Conservation (phyloP, 2,888 invertebrate genomes). For the Limnephilus lunatus region DNA sequence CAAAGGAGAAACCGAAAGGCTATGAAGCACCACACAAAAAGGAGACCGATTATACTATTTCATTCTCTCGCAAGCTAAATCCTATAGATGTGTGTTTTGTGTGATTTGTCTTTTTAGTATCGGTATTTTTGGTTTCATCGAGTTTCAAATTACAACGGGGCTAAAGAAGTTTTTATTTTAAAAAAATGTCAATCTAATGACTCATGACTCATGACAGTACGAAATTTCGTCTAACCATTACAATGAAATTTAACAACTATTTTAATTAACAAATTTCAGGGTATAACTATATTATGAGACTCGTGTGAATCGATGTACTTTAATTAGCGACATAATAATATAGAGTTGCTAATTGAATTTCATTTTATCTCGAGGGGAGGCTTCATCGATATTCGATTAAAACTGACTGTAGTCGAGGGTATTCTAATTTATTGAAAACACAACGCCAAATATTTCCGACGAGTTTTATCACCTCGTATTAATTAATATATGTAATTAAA, state of each 20-base stretch:
- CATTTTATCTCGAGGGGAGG: neutral
- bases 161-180: too few species aligned
- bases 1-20: too few species aligned
- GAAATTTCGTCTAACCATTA: neutral
- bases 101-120: too few species aligned
- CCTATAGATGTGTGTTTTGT: too few species aligned
- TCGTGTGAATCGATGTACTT: neutral
- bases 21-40: too few species aligned
- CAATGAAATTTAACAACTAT: neutral
- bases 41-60: too few species aligned
- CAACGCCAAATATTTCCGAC: neutral
- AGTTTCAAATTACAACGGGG: too few species aligned
- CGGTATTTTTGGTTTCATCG: too few species aligned
- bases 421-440: neutral
- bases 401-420: neutral
- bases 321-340: neutral
- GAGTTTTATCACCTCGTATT: conserved; percentile 1
- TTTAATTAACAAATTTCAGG: neutral
- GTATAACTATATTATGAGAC: neutral
- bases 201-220: too few species aligned
- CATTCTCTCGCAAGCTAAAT: too few species aligned
- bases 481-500: neutral
- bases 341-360: neutral
- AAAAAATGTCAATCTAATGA: too few species aligned
- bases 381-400: neutral